Evolutionary conservation across 2,888 invertebrate species (phyloP).

Genomic region (Hemithea aestivaria): DNA sequence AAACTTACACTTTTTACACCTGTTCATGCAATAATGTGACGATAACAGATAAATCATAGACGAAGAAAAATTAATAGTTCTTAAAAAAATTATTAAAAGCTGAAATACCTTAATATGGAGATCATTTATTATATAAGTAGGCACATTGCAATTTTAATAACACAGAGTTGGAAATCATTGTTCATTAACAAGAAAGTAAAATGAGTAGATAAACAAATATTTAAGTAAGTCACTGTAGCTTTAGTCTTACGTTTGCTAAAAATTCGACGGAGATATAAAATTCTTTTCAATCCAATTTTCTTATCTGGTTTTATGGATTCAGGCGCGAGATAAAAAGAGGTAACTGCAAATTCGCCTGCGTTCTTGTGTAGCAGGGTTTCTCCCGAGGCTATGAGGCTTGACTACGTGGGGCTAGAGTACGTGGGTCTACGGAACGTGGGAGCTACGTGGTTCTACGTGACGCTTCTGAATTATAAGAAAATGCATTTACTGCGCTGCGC

Average conservation of each 20-base stretch:
- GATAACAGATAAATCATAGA: too few species aligned
- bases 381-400: constrained; percentile 48
- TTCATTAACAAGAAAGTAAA: too few species aligned
- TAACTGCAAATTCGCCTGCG: constrained; percentile 73
- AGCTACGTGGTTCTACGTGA: constrained; percentile 61
- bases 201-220: too few species aligned
- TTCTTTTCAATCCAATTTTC: constrained; percentile 62
- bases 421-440: constrained; percentile 63
- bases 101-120: too few species aligned
- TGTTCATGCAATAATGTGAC: too few species aligned
- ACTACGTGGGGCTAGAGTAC: constrained; percentile 42
- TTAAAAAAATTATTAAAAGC: too few species aligned
- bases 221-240: too few species aligned
- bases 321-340: constrained; percentile 65
- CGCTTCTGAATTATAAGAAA: constrained; percentile 77
- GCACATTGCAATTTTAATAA: too few species aligned
- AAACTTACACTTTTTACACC: too few species aligned
- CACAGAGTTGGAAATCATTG: too few species aligned
- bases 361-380: constrained; percentile 57
- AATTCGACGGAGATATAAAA: constrained; percentile 10
- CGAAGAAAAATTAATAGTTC: too few species aligned
- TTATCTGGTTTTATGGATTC: constrained; percentile 62
- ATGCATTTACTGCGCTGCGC: constrained; percentile 70
- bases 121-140: too few species aligned
- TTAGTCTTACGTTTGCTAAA: neutral